Evolutionary conservation across 2,888 invertebrate species (phyloP).

Genomic region (Pseudococcus longispinus): DNA sequence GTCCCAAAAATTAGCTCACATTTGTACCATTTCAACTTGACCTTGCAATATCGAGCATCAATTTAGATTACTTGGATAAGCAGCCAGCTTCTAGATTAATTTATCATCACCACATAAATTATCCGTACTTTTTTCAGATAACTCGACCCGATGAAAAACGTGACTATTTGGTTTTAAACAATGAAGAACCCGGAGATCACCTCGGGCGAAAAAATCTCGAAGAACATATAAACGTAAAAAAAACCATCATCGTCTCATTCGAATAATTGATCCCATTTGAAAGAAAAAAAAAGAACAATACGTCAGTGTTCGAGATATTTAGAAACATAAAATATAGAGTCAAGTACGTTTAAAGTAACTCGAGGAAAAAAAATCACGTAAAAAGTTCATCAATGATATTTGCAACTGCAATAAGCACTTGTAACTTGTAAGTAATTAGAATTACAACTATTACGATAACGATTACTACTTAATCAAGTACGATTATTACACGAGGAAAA

Average conservation of each 20-base stretch:
- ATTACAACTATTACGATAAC: neutral
- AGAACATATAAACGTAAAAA: neutral
- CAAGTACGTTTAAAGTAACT: neutral
- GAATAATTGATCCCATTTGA: neutral
- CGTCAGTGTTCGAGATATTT: neutral
- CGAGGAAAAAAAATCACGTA: neutral
- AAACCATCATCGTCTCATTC: neutral
- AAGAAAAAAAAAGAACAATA: no score
- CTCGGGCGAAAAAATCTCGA: neutral
- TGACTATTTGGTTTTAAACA: neutral
- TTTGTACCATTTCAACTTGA: neutral
- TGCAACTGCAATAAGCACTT: neutral
- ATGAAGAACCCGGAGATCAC: no score
- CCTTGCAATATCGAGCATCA: neutral
- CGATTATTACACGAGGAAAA: neutral
- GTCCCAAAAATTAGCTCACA: neutral
- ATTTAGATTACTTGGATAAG: neutral
- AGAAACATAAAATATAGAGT: neutral
- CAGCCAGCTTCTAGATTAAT: neutral
- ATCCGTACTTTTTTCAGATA: neutral
- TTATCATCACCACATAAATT: neutral
- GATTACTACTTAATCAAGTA: neutral
- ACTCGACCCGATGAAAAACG: neutral
- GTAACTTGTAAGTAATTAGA: no score
- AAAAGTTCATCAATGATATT: neutral